A percentile compares a stretch with the other conserved stretches of the same genome.
Conservation (phyloP, 1,140 invertebrate species). For the Hetaerina americana region DNA sequence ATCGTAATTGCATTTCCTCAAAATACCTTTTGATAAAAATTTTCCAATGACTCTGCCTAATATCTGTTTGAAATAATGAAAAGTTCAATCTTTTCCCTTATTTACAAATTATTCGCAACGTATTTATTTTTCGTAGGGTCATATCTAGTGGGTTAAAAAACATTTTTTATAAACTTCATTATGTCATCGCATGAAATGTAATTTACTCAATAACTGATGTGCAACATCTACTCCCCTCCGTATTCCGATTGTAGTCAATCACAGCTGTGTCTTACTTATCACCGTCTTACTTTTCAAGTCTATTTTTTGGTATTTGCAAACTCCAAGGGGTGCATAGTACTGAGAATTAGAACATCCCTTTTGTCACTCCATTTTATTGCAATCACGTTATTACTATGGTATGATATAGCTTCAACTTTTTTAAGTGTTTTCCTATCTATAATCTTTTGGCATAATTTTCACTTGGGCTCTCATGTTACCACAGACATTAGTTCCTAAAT, state of each 20-base stretch:
- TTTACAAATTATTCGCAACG: not conserved
- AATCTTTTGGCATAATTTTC: not conserved
- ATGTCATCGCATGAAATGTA: no score
- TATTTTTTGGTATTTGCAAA: not conserved
- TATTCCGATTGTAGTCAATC: not conserved
- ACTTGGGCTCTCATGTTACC: not conserved
- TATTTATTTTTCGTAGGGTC: conserved; percentile 4
- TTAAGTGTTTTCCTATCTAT: not conserved
- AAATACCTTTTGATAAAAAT: not conserved
- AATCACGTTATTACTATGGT: no score
- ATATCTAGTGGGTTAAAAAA: conserved; percentile 9
- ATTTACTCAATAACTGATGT: no score
- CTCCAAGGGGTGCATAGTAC: no score
- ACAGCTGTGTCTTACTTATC: not conserved
- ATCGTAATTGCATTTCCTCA: not conserved
- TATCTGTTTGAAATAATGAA: conserved; percentile 7
- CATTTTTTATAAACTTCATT: no score
- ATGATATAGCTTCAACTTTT: not conserved
- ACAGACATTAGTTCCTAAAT: not conserved
- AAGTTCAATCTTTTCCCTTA: conserved; percentile 4
- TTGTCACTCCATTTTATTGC: no score
- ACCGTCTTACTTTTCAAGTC: not conserved
- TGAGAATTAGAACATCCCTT: no score
- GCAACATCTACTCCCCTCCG: not conserved
- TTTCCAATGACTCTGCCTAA: no score